Conservation (phyloP, 2,113 vertebrate species). For the Shinisaurus crocodilurus region DNA sequence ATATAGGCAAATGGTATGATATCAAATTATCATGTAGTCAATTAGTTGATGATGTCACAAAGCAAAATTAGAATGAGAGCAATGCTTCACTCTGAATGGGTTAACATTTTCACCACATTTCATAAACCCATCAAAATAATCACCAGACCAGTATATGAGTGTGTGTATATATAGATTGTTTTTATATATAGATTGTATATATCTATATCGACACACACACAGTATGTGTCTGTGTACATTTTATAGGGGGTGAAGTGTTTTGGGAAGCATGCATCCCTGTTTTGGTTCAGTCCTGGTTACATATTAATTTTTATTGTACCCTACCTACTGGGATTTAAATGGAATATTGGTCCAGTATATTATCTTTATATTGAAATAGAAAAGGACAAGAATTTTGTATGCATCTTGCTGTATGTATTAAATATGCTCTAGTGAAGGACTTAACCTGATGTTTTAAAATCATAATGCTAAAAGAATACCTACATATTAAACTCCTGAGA, state of each 20-base stretch:
- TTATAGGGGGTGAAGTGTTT: fast-evolving
- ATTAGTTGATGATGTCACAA: background rate
- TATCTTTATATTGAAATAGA: background rate
- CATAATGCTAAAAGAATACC: slow-evolving; percentile 10
- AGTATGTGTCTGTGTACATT: background rate
- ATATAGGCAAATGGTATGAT: background rate
- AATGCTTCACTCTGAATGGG: background rate
- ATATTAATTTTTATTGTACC: background rate
- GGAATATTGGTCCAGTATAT: background rate
- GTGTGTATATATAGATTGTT: too few relatives aligned
- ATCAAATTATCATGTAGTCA: background rate
- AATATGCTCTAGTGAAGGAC: background rate
- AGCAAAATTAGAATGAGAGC: background rate
- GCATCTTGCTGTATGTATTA: background rate
- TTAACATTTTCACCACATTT: background rate
- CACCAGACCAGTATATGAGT: background rate
- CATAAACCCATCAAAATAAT: background rate
- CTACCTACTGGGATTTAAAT: background rate
- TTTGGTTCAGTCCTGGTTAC: background rate
- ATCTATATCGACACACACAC: background rate
- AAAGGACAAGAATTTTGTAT: background rate
- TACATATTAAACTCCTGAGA: slow-evolving; percentile 27
- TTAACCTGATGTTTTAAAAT: slow-evolving; percentile 25
- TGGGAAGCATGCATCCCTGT: background rate
- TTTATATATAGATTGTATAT: background rate